Evolutionary conservation across 2,113 vertebrate species (phyloP), one percentile per base, ranked within the genome.

Genomic region (Triplophysa siluroides): DNA sequence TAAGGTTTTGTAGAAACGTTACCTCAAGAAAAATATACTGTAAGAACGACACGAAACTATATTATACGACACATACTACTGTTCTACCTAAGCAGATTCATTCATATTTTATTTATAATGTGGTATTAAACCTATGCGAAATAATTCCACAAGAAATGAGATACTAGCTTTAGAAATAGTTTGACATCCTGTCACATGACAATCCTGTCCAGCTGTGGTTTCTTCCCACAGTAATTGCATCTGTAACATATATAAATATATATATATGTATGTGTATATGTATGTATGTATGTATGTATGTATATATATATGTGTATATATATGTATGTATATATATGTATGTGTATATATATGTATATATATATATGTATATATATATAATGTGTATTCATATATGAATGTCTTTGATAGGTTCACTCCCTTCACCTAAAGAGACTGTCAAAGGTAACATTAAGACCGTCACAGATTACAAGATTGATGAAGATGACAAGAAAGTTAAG

Each of bases 391-490:
- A 11, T 45, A 2, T 1, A 47, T 45, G 2, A n/a, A 72, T 21
- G 7, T 4, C 80, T 74, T 14, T 71, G 1, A 1, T 81, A 95
- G 96, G 94, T 18, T 93, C 96, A 0, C 91, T 97, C 2, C 96
- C 96, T 0, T 86, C 95, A 19, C 94, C 95, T 0, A 98, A 97
- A 83, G 97, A 99, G 85, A 93, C 94, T 0, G 91, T 98, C 78
- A 97, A 95, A 41, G 97, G 97, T 45, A 98, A 97, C 81, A 94
- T 97, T 41, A 99, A 99, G 91, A 99, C 96, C 0, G 82, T 97
- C 83, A 98, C 94, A 0, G 97, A 99, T 52, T 98, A 98, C 64
- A 96, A 97, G 29, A 92, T 98, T 70, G 96, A 99, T 1, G 97
- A 98, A 11, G 94, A 97, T 21, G 97, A 94, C 47, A 95, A 94